Evolutionary conservation across 2,797 vertebrate species (phyloP).

Genomic region (Rhyacichthys aspro): DNA sequence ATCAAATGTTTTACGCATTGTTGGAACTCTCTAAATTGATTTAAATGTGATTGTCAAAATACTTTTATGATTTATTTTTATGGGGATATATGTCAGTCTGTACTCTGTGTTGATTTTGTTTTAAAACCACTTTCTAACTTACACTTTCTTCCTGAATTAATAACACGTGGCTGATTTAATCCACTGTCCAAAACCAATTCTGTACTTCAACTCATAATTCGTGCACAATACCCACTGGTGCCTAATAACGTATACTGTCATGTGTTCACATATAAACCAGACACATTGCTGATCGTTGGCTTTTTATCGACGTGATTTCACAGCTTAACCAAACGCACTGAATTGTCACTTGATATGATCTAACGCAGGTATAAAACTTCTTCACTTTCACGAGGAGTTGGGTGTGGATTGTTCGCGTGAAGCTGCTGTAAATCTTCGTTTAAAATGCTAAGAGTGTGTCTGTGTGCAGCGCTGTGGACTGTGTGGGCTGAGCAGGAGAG

Average conservation of each 20-base stretch:
- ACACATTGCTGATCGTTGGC: constrained; percentile 41
- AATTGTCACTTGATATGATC: constrained; percentile 31
- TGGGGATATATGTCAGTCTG: no score
- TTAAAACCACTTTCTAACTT: no score
- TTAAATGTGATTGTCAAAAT: background rate
- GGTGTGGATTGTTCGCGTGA: constrained; percentile 26
- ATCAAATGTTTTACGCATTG: background rate
- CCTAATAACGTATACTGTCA: constrained; percentile 18
- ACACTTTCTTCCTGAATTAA: no score
- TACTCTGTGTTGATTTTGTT: no score
- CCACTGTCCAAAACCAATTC: no score
- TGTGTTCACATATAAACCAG: constrained; percentile 35
- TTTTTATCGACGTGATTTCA: constrained; percentile 54
- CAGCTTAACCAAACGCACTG: constrained; percentile 49
- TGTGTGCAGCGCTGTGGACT: constrained; percentile 43
- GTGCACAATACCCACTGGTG: no score
- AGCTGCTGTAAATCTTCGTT: constrained; percentile 48
- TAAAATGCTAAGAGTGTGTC: constrained; percentile 35
- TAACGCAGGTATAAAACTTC: constrained; percentile 46
- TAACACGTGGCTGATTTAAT: no score
- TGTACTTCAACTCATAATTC: no score
- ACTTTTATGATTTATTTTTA: no score
- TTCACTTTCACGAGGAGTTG: constrained; percentile 17
- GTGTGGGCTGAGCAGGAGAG: constrained; percentile 50
- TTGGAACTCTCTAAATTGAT: background rate